Base-by-base conservation (phyloP, 2,888 invertebrate genomes). In the Neocrepidodera transversa region DNA sequence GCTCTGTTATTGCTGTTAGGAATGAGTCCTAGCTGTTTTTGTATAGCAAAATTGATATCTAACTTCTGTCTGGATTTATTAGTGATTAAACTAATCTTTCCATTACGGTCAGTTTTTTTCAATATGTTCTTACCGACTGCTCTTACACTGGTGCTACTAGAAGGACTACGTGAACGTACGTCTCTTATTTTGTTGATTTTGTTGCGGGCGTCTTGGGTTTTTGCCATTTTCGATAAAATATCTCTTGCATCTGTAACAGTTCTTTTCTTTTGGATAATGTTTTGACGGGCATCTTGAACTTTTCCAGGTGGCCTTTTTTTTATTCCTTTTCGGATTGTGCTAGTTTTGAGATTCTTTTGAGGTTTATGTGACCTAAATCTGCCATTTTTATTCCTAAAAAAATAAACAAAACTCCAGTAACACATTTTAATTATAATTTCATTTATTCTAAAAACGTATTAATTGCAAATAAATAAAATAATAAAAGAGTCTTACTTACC, bases 231-330 rank as follows among this genome's bases (percentile, higher is more conserved):
- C 2, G 87, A 86, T 50, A 93, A 80, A 71, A 91, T 89, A 68
- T 93, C 93, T 60, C 93, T 82, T 0, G 93, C 93, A 82, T 93
- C 93, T 0, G 84, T 84, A 18, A 93, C 86, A 71, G 87, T 88
- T 47, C 92, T 84, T 74, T 91, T 91, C 72, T 90, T 92, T 45
- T 87, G 87, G 66, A 92, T 88, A 35, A 93, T 89, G 79, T 88
- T 90, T 66, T 89, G 85, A 47, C 93, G 84, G 13, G 92, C 93
- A 82, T 93, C 93, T 2, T 81, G 78, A 1, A 79, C 66, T 52
- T 70, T 73, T 23, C 57, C 18, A 3, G 50, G 5, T 23, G 14
- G 17, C 36, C 17, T 30, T 32, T 51, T 50, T 18, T 48, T 60
- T 5, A 48, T 13, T n/a, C 18, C 32, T 18, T 42, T 56, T 11